These are phyloP conservation scores for Acleris cristana DNA, from an alignment of 2,888 invertebrate genomes.

Conservation along the genomic window DNA sequence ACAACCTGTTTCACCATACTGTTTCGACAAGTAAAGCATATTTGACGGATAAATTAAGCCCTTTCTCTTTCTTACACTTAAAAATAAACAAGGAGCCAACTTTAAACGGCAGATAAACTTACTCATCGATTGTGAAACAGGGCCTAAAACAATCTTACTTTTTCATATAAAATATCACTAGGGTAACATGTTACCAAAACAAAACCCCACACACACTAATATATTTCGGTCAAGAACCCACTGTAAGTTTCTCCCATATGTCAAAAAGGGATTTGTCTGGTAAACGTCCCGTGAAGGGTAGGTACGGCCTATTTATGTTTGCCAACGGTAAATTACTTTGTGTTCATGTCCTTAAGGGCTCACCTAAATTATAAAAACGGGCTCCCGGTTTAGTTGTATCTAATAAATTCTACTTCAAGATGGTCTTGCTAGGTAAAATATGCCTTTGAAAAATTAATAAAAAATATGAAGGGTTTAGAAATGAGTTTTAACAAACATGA, in stretches of 20 bases:
- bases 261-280: constrained; percentile 40
- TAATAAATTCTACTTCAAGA: constrained; percentile 24
- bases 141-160: too few species aligned
- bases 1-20: too few species aligned
- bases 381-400: constrained; percentile 8
- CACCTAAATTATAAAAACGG: constrained; percentile 35
- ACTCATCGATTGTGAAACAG: too few species aligned
- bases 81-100: too few species aligned
- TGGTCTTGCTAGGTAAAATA: background rate
- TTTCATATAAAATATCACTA: too few species aligned
- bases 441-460: too few species aligned
- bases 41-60: too few species aligned
- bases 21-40: too few species aligned
- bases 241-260: constrained; percentile 13
- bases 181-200: background rate
- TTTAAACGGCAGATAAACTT: too few species aligned
- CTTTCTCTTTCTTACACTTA: too few species aligned
- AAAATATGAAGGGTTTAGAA: background rate
- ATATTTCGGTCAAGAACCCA: constrained; percentile 8
- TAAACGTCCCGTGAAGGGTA: constrained; percentile 40
- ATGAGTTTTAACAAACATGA: too few species aligned
- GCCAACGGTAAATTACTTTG: constrained; percentile 45
- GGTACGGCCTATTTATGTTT: constrained; percentile 44
- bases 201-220: background rate
- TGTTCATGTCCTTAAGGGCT: constrained; percentile 33